These are phyloP conservation scores for Peromyscus nudipes DNA, from an alignment of 2,797 vertebrate genomes.

Conservation along the genomic window DNA sequence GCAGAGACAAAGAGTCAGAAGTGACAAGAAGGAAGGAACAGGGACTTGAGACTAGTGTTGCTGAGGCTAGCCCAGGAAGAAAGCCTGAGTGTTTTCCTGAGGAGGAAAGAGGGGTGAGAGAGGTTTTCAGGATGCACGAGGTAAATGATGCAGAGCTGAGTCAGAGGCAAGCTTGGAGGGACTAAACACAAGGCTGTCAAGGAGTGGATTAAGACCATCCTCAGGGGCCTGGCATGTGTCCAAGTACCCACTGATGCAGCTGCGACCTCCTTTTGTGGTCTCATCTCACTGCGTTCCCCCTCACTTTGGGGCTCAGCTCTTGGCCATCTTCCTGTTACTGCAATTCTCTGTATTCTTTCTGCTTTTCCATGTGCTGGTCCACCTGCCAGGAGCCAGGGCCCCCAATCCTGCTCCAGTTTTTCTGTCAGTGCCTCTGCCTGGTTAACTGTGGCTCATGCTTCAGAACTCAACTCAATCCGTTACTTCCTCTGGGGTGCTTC, in stretches of 20 bases:
- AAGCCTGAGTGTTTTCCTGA: not conserved
- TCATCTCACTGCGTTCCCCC: not conserved
- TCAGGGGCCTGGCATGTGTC: not conserved
- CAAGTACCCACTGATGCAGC: not conserved
- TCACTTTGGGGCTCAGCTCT: not conserved
- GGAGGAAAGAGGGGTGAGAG: not conserved
- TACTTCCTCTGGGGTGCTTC: not conserved
- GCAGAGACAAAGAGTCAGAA: not conserved
- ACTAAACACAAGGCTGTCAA: not conserved
- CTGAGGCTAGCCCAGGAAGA: not conserved
- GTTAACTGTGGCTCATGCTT: constrained; percentile 14
- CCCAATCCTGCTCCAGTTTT: not conserved
- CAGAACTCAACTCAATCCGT: not conserved
- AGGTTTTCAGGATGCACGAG: not conserved
- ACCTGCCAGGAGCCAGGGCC: not conserved
- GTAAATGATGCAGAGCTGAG: not conserved
- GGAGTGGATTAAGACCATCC: not conserved
- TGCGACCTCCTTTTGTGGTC: not conserved
- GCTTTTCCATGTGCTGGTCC: not conserved
- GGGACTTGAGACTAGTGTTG: not conserved
- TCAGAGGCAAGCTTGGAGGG: not conserved
- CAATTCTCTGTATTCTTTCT: constrained; percentile 38
- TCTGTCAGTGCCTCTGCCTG: not conserved
- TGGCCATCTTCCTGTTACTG: not conserved
- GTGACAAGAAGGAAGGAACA: not conserved